Percentiles rank a stretch among this genome's conserved stretches.
These are phyloP conservation scores for Drosophila pruinosa DNA, from an alignment of 1,140 invertebrate species.

Conservation along the genomic window DNA sequence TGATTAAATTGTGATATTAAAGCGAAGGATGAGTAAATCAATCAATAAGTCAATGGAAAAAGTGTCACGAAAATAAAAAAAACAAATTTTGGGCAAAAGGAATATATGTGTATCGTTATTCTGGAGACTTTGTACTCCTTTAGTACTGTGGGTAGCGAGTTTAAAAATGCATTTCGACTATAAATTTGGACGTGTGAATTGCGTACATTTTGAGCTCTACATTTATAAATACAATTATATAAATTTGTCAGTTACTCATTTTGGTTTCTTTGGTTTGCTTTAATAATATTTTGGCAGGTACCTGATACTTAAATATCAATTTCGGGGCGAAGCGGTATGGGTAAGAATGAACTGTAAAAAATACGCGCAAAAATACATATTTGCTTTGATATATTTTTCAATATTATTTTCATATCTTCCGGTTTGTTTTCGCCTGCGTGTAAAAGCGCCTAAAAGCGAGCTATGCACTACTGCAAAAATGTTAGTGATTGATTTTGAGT, in stretches of 20 bases:
- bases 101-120: too few relatives aligned
- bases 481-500: constrained; percentile 56
- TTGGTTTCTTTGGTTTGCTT: constrained; percentile 26
- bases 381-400: neutral
- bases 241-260: constrained; percentile 24
- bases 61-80: too few relatives aligned
- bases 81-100: too few relatives aligned
- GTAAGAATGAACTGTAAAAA: constrained; percentile 36
- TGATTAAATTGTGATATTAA: too few relatives aligned
- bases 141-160: too few relatives aligned
- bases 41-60: too few relatives aligned
- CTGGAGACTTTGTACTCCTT: too few relatives aligned
- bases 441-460: constrained; percentile 81
- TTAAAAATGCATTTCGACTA: constrained; percentile 19
- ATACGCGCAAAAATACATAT: constrained; percentile 22
- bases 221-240: constrained; percentile 6
- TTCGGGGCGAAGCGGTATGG: constrained; percentile 30
- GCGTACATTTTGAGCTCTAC: constrained; percentile 17
- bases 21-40: too few relatives aligned
- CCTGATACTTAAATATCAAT: constrained; percentile 78
- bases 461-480: constrained; percentile 69
- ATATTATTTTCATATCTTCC: constrained; percentile 25
- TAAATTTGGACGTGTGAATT: constrained; percentile 41
- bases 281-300: constrained; percentile 66
- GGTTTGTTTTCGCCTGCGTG: constrained; percentile 64